Evolutionary conservation across 2,888 invertebrate species (phyloP).

Genomic region (Cynaeus angustus): DNA sequence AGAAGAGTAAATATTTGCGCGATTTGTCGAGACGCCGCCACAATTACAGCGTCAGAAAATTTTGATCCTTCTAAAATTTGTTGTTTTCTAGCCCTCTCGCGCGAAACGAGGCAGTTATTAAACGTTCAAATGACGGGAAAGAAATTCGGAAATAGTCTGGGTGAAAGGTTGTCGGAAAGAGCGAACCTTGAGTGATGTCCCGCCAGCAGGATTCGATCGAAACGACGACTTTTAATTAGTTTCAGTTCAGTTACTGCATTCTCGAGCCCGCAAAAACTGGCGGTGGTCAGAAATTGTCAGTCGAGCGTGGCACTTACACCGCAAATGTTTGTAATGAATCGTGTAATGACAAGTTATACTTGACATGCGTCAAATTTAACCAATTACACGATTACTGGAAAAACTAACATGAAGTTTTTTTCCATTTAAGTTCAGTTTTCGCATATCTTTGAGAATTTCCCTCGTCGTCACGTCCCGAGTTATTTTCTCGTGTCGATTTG

Average conservation of each 20-base stretch:
- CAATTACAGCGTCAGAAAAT: constrained; percentile 12
- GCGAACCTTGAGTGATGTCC: constrained; percentile 65
- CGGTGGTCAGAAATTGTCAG: constrained; percentile 67
- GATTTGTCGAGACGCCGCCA: constrained; percentile 12
- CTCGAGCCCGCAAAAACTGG: constrained; percentile 62
- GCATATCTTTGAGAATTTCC: not conserved
- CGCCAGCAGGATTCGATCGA: constrained; percentile 67
- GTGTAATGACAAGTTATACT: constrained; percentile 64
- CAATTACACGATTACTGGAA: constrained; percentile 12
- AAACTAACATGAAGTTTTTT: too few species aligned
- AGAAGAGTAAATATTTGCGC: constrained; percentile 59
- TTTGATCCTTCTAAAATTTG: not conserved
- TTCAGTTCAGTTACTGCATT: constrained; percentile 70
- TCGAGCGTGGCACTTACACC: constrained; percentile 65
- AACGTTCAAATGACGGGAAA: constrained; percentile 42
- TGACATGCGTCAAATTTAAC: constrained; percentile 31
- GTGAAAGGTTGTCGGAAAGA: constrained; percentile 51
- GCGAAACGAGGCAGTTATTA: constrained; percentile 44
- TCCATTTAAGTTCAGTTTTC: too few species aligned
- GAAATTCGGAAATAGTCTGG: constrained; percentile 39
- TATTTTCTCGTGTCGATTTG: constrained; percentile 56
- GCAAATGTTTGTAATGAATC: constrained; percentile 67
- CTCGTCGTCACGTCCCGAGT: constrained; percentile 41
- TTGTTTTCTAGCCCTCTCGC: not conserved
- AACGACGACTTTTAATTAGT: constrained; percentile 71